Conservation (phyloP, 2,113 vertebrate species). For the Prunella himalayana region DNA sequence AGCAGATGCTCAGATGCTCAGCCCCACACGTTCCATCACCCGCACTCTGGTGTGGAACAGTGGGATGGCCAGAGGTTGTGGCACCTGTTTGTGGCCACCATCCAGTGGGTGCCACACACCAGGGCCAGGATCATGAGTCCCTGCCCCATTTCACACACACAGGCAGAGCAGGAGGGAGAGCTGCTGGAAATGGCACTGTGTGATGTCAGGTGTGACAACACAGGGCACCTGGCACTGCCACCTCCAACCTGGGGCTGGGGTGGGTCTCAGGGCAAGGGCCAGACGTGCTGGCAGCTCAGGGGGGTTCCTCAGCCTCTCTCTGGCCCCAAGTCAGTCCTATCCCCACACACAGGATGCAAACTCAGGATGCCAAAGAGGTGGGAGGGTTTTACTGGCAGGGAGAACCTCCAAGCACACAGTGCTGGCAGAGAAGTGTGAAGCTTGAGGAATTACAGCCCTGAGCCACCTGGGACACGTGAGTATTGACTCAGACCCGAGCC, state of each 20-base stretch:
- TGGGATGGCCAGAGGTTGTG: neutral
- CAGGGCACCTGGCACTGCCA: neutral
- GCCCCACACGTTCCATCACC: neutral
- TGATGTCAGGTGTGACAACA: neutral
- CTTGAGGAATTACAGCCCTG: neutral
- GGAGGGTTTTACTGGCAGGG: neutral
- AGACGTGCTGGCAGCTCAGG: fast-evolving
- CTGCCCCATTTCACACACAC: fast-evolving
- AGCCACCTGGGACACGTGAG: neutral
- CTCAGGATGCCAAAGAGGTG: neutral
- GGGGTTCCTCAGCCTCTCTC: neutral
- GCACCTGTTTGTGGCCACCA: neutral
- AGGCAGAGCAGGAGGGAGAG: fast-evolving
- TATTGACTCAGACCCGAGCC: constrained; percentile 3
- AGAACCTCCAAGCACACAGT: neutral
- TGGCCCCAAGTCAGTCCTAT: neutral
- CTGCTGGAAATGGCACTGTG: fast-evolving
- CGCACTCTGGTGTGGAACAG: fast-evolving
- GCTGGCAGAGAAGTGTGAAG: neutral
- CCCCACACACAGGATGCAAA: fast-evolving
- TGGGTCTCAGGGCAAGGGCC: neutral
- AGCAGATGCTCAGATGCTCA: neutral
- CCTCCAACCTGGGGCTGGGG: neutral
- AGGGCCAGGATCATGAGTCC: fast-evolving
- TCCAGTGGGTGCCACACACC: fast-evolving